phyloP scores from a whole-genome alignment of 2,797 vertebrate species.

The Hippoglossus hippoglossus region DNA sequence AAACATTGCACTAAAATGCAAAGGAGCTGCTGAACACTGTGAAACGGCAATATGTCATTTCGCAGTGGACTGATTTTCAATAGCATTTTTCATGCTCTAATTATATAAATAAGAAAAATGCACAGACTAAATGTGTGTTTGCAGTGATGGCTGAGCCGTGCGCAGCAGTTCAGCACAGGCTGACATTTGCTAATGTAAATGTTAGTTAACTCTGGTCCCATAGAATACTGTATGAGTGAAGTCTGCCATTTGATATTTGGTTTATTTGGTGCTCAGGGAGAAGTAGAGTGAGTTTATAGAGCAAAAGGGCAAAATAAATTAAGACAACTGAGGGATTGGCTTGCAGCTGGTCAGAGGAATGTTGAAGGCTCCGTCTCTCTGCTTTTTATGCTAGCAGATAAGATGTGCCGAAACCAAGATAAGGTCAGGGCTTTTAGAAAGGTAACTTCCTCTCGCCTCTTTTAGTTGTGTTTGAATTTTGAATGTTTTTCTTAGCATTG shows the following conservation, averaged over 20 bases:
- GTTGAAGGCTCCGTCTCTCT: not conserved
- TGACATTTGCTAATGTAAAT: constrained; percentile 41
- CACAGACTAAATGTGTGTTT: not conserved
- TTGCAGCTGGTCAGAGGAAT: constrained; percentile 3
- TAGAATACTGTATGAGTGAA: constrained; percentile 14
- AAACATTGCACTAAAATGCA: not conserved
- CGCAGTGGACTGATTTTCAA: not conserved
- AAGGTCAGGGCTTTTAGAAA: too few relatives aligned
- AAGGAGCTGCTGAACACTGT: not conserved
- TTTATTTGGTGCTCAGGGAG: constrained; percentile 14
- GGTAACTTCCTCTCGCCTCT: too few relatives aligned
- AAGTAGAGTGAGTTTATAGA: constrained; percentile 8
- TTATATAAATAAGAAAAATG: not conserved
- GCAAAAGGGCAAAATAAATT: not conserved
- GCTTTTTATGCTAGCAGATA: not conserved
- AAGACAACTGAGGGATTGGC: not conserved
- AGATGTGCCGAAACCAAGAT: too few relatives aligned
- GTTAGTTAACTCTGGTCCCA: constrained; percentile 21
- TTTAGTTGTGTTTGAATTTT: too few relatives aligned
- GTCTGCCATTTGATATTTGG: constrained; percentile 36
- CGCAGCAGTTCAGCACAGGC: not conserved
- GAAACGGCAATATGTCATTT: not conserved
- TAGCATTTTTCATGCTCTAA: not conserved
- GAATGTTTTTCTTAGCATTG: too few relatives aligned
- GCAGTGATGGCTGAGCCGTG: constrained; percentile 7